Evolutionary conservation across 2,888 invertebrate genomes (phyloP), one percentile per base, ranked within the genome.

Genomic region (Augochlorella aurata): DNA sequence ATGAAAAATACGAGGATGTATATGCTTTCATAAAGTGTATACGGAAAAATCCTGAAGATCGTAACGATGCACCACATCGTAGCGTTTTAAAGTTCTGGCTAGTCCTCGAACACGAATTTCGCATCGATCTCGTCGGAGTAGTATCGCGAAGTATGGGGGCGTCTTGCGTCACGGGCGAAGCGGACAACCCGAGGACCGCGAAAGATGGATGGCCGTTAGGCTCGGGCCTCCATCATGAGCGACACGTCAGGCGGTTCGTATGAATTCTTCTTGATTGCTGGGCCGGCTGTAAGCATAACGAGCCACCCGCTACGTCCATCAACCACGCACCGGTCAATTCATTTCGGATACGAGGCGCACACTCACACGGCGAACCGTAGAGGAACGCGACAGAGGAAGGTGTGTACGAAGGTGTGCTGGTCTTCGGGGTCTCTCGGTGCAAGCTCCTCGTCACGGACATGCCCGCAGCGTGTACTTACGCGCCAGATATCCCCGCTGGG

Each of bases 271-370:
- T 90, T 92, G 93, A 92, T 93, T 92, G 91, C 91, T 77, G 82
- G 86, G 86, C 88, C 84, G 89, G 89, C 89, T 89, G 90, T 84
- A 86, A 88, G 85, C 88, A 89, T 92, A 91, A 92, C 91, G 90
- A 92, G 91, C 92, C 92, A 93, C 93, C 92, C 92, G 93, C 93
- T 90, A 92, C 90, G 92, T 93, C 91, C 93, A 92, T 93, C 92
- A 92, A 92, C 87, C 89, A 89, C 89, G 90, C 89, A 88, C 88
- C 88, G 89, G 88, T 90, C 91, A 89, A 91, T 91, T 91, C 91
- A 90, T 90, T 89, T 89, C 85, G 88, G 85, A 88, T 87, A 87
- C 85, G 77, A 72, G 74, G 16, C 74, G 54, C 24, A 14, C 54
- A 24, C 24, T 14, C 24, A 58, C 54, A 58, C 14, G 24, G 21